These are phyloP conservation scores for Embidobia sp. DNA, from an alignment of 2,888 invertebrate species.

Conservation along the genomic window DNA sequence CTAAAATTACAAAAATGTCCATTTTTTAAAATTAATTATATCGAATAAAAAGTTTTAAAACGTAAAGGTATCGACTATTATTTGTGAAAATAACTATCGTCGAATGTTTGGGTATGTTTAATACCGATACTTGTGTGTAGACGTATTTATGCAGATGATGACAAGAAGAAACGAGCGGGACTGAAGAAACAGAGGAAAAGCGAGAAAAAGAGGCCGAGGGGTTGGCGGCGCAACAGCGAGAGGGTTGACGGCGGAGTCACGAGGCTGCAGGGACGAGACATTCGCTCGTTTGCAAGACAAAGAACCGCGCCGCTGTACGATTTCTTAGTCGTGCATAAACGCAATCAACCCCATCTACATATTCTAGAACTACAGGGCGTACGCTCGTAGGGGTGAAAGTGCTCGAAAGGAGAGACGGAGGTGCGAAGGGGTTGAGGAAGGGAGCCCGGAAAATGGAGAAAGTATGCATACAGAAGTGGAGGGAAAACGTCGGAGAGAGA, in stretches of 20 bases:
- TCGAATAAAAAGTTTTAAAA: too few species aligned
- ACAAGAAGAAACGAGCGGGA: conserved; percentile 48
- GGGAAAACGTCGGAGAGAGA: not conserved
- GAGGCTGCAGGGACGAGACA: conserved; percentile 68
- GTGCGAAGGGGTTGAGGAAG: conserved; percentile 4
- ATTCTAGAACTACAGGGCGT: conserved; percentile 66
- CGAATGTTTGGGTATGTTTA: conserved; percentile 10
- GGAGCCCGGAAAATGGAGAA: conserved; percentile 7
- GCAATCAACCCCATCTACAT: conserved; percentile 77
- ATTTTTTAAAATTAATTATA: too few species aligned
- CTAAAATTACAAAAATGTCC: too few species aligned
- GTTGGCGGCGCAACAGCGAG: conserved; percentile 35
- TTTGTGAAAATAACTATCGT: not conserved
- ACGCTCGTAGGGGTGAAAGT: conserved; percentile 37
- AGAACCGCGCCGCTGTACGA: conserved; percentile 74
- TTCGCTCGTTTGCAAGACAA: conserved; percentile 78
- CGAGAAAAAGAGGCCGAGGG: conserved; percentile 44
- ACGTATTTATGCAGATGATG: conserved; percentile 51
- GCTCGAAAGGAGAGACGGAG: conserved; percentile 27
- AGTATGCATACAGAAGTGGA: not conserved
- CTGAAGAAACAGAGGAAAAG: conserved; percentile 35
- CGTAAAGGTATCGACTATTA: not conserved
- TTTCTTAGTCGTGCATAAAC: conserved; percentile 76
- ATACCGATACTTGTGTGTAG: conserved; percentile 15
- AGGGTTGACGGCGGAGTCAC: conserved; percentile 39